Conservation (phyloP, 2,888 invertebrate species). For the Aphodius sticticus region DNA sequence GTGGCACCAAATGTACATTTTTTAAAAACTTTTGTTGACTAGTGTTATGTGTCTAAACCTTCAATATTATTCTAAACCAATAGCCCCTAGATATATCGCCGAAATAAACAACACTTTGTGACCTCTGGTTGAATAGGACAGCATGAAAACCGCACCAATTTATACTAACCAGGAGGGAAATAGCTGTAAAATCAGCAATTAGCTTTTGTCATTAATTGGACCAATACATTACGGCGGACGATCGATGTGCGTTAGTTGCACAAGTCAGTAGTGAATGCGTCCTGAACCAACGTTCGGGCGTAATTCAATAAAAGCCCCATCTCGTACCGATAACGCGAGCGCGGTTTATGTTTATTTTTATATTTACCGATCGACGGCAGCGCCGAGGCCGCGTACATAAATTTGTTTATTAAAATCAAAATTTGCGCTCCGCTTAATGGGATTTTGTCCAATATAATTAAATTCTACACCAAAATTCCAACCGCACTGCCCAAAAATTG, state of each 20-base stretch:
- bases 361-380: neutral
- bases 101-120: no score
- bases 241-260: neutral
- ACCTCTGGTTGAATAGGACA: no score
- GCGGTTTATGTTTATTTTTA: neutral
- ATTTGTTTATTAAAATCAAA: slow-evolving; percentile 4
- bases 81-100: no score
- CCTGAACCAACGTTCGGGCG: neutral
- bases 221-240: neutral
- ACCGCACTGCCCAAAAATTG: neutral
- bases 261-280: neutral
- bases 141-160: neutral
- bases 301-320: neutral
- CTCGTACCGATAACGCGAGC: neutral
- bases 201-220: neutral
- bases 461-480: neutral
- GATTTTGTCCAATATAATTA: neutral
- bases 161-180: neutral
- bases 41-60: no score
- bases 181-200: slow-evolving; percentile 4
- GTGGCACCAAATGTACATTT: no score
- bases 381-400: neutral
- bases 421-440: neutral
- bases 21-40: no score
- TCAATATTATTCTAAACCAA: no score